A percentile compares a stretch with the other conserved stretches of the same genome.
phyloP scores from a whole-genome alignment of 2,888 invertebrate genomes.

The Conops quadrifasciatus region DNA sequence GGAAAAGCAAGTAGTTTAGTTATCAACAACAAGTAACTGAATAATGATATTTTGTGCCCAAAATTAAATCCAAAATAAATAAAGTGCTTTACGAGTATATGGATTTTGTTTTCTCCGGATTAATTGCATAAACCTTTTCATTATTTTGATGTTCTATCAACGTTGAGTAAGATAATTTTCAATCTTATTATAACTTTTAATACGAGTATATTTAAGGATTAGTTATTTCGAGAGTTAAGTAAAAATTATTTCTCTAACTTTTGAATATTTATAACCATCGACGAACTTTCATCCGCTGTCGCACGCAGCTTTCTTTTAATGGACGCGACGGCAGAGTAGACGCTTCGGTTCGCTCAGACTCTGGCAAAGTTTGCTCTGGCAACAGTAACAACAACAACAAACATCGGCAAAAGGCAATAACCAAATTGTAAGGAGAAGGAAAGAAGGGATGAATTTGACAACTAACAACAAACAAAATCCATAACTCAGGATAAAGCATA shows the following conservation, averaged over 20 bases:
- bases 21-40: too few relatives aligned
- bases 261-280: conserved; percentile 57
- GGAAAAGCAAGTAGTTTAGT: too few relatives aligned
- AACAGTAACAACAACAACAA: conserved; percentile 41
- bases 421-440: conserved; percentile 51
- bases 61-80: too few relatives aligned
- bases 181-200: conserved; percentile 37
- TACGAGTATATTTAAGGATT: conserved; percentile 36
- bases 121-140: too few relatives aligned
- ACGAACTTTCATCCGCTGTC: conserved; percentile 29
- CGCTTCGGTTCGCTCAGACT: too few relatives aligned
- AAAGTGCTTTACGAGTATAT: too few relatives aligned
- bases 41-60: too few relatives aligned
- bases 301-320: too few relatives aligned
- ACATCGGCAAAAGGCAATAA: too few relatives aligned
- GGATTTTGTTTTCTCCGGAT: too few relatives aligned
- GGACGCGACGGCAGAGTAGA: conserved; percentile 40
- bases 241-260: conserved; percentile 62
- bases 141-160: conserved; percentile 24
- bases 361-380: conserved; percentile 15
- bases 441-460: conserved; percentile 54
- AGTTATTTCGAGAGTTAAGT: conserved; percentile 58
- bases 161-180: too few relatives aligned
- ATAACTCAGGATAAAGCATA: conserved; percentile 63
- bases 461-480: conserved; percentile 63